Conservation (phyloP, 1,140 invertebrate species). For the Calosoma granatense region DNA sequence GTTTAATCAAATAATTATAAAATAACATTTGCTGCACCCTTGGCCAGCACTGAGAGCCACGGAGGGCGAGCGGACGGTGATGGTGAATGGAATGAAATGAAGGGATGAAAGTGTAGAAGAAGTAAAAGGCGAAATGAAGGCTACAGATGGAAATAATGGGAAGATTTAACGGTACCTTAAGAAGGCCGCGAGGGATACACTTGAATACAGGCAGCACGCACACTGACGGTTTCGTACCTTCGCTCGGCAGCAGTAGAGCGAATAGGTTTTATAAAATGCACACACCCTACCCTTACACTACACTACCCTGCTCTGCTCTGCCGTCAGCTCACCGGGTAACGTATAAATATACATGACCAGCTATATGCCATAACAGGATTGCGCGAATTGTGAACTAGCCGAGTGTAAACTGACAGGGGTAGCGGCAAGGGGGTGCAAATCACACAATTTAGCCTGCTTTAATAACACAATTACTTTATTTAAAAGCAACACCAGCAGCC, state of each 20-base stretch:
- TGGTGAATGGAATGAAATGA: too few species aligned
- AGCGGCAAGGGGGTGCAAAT: too few species aligned
- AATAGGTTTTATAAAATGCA: constrained; percentile 26
- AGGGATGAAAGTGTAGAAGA: too few species aligned
- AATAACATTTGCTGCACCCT: too few species aligned
- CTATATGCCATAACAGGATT: constrained; percentile 26
- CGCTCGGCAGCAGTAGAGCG: constrained; percentile 19
- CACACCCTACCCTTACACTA: neutral
- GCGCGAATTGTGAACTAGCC: constrained; percentile 26
- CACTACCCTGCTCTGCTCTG: constrained; percentile 12
- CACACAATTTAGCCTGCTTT: too few species aligned
- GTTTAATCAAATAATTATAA: too few species aligned
- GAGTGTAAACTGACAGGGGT: constrained; percentile 25
- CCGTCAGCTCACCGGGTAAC: too few species aligned
- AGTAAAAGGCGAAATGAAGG: constrained; percentile 16
- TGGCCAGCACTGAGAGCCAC: too few species aligned
- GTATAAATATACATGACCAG: constrained; percentile 30
- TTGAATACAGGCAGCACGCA: neutral
- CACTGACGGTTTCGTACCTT: neutral
- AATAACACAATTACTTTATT: too few species aligned
- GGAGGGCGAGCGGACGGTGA: neutral
- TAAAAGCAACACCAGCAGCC: too few species aligned
- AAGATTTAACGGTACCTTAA: constrained; percentile 30
- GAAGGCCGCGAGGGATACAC: neutral
- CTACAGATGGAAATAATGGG: constrained; percentile 33